Conservation (phyloP, 2,888 invertebrate genomes). For the Caenorhabditis sulstoni region DNA sequence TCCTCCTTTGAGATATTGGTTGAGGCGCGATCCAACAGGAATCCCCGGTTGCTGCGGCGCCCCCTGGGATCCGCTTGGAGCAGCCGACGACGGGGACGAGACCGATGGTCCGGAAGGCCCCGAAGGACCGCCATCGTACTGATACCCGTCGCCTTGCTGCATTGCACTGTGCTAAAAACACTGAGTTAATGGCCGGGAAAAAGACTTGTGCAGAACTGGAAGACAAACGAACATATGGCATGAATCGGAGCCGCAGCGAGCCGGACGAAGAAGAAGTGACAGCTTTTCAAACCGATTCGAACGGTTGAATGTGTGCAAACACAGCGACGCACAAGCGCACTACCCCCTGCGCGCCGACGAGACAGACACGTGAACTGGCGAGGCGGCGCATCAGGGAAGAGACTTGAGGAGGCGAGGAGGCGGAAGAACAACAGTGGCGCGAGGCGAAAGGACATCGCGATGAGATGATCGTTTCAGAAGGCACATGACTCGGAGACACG, state of each 20-base stretch:
- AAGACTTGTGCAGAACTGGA: too few species aligned
- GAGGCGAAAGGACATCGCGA: conserved; percentile 15
- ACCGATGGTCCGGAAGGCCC: neutral
- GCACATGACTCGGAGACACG: too few species aligned
- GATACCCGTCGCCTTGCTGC: conserved; percentile 61
- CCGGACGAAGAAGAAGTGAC: neutral
- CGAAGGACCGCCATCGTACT: conserved; percentile 54
- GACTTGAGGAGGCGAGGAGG: neutral
- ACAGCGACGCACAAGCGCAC: conserved; percentile 43
- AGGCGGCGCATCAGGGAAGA: conserved; percentile 3
- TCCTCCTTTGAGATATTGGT: conserved; percentile 38
- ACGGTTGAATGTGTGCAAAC: conserved; percentile 49
- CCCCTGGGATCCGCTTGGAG: too few species aligned
- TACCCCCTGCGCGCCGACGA: conserved; percentile 4
- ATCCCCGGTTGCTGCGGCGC: neutral
- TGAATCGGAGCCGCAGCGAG: neutral
- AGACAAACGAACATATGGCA: conserved; percentile 30
- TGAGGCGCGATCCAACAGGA: conserved; percentile 54
- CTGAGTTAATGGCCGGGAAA: too few species aligned
- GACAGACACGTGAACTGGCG: conserved; percentile 36
- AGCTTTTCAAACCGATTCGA: conserved; percentile 50
- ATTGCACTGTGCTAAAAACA: conserved; percentile 32
- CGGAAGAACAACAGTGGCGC: conserved; percentile 22
- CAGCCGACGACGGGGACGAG: too few species aligned
- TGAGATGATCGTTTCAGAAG: neutral